Evolutionary conservation across 2,797 vertebrate species (phyloP).

Genomic region (Crypturellus tataupa): DNA sequence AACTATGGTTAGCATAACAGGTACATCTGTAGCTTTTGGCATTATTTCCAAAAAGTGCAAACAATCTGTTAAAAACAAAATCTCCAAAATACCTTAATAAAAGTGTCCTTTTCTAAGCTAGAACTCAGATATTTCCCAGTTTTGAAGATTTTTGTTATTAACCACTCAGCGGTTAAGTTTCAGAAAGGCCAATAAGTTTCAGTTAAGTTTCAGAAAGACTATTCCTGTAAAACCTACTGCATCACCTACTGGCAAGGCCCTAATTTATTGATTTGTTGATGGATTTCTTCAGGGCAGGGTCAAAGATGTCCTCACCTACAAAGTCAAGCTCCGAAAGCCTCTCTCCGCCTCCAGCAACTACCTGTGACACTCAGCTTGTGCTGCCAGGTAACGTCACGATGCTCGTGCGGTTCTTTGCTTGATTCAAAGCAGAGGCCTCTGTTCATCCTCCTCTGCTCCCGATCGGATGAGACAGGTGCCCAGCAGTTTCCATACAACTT

Average conservation of each 20-base stretch:
- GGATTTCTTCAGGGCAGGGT: conserved; percentile 36
- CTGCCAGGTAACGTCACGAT: conserved; percentile 26
- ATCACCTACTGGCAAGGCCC: not conserved
- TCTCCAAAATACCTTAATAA: not conserved
- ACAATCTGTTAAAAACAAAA: not conserved
- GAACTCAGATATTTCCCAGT: not conserved
- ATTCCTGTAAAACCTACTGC: not conserved
- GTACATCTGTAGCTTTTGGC: not conserved
- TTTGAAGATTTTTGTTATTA: not conserved
- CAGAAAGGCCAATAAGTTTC: not conserved
- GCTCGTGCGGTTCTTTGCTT: not conserved
- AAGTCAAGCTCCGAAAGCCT: not conserved
- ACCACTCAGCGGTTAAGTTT: not conserved
- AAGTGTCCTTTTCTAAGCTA: not conserved
- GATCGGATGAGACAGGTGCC: not conserved
- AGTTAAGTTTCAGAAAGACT: no score
- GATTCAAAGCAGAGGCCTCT: not conserved
- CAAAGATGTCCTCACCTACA: not conserved
- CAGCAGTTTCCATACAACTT: not conserved
- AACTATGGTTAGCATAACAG: not conserved
- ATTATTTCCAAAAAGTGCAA: conserved; percentile 8
- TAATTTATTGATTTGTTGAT: not conserved
- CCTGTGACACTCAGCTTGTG: not conserved
- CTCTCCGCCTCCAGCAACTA: not conserved
- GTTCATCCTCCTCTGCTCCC: not conserved